phyloP scores from a whole-genome alignment of 2,113 vertebrate genomes.

The Tyto alba region DNA sequence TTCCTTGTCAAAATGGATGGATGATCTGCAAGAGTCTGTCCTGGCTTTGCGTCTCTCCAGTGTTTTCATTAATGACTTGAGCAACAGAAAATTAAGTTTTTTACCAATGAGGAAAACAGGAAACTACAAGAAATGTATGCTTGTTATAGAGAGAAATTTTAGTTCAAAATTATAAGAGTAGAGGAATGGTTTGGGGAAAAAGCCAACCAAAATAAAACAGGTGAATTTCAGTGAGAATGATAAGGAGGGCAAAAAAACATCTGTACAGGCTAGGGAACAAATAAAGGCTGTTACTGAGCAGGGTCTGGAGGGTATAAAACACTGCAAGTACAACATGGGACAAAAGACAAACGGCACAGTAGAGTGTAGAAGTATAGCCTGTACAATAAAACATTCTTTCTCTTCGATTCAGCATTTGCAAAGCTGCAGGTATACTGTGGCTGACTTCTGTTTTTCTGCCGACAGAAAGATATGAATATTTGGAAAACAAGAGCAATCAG shows the following conservation, averaged over 20 bases:
- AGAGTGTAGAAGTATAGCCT: background rate
- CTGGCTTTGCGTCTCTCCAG: background rate
- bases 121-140: background rate
- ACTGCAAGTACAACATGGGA: background rate
- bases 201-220: background rate
- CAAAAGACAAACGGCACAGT: background rate
- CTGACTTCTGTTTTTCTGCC: background rate
- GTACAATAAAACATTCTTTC: background rate
- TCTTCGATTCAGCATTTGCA: background rate
- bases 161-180: background rate
- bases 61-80: background rate
- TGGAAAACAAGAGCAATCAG: background rate
- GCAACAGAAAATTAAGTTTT: background rate
- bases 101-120: background rate
- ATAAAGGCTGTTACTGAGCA: background rate
- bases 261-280: background rate
- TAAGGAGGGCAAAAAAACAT: accelerated
- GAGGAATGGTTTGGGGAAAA: background rate
- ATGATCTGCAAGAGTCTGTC: background rate
- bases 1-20: background rate
- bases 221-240: background rate
- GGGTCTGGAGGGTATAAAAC: background rate
- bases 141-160: background rate
- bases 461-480: background rate
- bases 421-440: background rate